These are phyloP conservation scores for Schizopygopsis pylzovi DNA, from an alignment of 2,797 vertebrate species.

Conservation along the genomic window DNA sequence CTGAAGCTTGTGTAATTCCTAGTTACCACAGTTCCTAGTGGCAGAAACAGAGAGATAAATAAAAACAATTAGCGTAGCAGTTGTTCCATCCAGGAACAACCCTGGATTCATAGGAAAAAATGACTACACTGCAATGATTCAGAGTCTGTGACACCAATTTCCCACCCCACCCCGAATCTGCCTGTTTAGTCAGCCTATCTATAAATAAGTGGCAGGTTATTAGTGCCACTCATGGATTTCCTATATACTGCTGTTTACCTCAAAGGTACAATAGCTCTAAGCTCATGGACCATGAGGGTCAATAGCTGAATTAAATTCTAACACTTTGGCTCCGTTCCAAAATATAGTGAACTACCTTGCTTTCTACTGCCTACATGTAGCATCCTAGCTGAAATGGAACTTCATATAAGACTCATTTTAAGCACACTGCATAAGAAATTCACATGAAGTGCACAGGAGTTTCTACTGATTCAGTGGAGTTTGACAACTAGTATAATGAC, in stretches of 20 bases:
- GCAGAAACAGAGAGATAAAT: too few species aligned
- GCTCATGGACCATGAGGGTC: conserved; percentile 11
- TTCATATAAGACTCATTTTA: background rate
- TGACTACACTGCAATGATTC: background rate
- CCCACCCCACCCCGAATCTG: background rate
- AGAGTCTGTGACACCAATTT: conserved; percentile 16
- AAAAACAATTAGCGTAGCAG: too few species aligned
- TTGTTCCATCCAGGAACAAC: too few species aligned
- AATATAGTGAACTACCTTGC: background rate
- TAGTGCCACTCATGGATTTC: conserved; percentile 32
- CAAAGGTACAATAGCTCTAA: background rate
- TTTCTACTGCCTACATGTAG: background rate
- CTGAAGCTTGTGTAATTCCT: too few species aligned
- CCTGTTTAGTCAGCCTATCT: conserved; percentile 6
- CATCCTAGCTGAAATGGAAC: background rate
- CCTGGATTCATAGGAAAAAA: background rate
- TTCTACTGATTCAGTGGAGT: background rate
- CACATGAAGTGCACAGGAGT: background rate
- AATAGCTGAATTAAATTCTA: conserved; percentile 23
- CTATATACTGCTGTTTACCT: background rate
- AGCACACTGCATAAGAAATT: background rate
- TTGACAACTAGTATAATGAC: background rate
- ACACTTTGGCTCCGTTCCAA: background rate
- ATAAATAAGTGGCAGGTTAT: conserved; percentile 25
- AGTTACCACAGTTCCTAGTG: too few species aligned